Conservation (phyloP, 1,140 invertebrate species). For the Drosophila santomea region DNA sequence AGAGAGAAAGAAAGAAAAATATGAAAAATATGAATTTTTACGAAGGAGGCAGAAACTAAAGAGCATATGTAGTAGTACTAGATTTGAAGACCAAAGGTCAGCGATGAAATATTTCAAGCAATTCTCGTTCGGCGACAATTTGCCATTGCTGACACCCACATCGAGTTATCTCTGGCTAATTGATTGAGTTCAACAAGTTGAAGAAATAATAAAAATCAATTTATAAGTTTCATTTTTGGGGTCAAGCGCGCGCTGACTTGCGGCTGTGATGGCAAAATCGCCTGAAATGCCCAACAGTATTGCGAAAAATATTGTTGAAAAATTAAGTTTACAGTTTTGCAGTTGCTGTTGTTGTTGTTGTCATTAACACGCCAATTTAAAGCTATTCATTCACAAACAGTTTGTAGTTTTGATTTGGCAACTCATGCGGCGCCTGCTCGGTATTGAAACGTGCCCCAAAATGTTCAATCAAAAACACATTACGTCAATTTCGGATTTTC, state of each 20-base stretch:
- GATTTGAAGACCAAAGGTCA: constrained; percentile 23
- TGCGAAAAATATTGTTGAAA: constrained; percentile 63
- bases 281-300: constrained; percentile 30
- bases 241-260: constrained; percentile 65
- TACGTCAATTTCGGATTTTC: constrained; percentile 72
- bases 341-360: constrained; percentile 27
- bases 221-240: constrained; percentile 69
- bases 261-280: constrained; percentile 48
- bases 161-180: constrained; percentile 75
- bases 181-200: constrained; percentile 80
- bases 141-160: constrained; percentile 68
- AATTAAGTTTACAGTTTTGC: constrained; percentile 60
- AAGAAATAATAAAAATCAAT: constrained; percentile 81
- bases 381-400: constrained; percentile 76
- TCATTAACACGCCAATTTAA: constrained; percentile 69
- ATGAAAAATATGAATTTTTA: constrained; percentile 14
- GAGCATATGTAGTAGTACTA: no score
- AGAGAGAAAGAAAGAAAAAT: constrained; percentile 18
- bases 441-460: constrained; percentile 62
- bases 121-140: constrained; percentile 50
- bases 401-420: constrained; percentile 62
- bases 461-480: constrained; percentile 77
- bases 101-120: constrained; percentile 25
- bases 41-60: background rate
- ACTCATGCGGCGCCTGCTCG: constrained; percentile 53